Base-by-base conservation (phyloP, 2,888 invertebrate species). In the Drosophila prolongata region DNA sequence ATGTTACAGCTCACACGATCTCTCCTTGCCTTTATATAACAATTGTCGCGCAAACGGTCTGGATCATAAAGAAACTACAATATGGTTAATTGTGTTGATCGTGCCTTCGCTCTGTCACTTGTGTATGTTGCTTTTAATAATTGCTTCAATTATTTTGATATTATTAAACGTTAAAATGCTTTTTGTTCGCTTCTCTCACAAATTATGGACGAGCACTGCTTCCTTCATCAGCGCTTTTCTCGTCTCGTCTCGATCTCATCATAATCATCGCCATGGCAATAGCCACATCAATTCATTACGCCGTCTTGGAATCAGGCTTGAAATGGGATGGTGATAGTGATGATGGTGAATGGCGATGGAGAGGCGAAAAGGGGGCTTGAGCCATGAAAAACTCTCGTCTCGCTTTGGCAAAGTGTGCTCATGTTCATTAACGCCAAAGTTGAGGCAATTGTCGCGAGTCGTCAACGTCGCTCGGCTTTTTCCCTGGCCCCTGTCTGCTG, bases 361-460 rank as follows among this genome's bases (percentile, higher is more conserved):
- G 37, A 30, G 50, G 64, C 16, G 34, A 24, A 9, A 38, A 6
- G 14, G 10, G 42, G 70, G 44, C 61, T 53, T 54, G 61, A 37
- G 62, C 70, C 54, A 43, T 54, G 65, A 67, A 66, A 62, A 70
- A 72, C 55, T 56, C 55, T 70, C 58, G 69, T 42, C 38, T 43
- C 58, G 55, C 68, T 87, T 70, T 62, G 76, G 76, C 71, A 80
- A 87, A 85, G 85, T 87, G 85, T 87, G 89, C 85, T 86, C 85
- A 87, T 89, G 87, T 86, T 86, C 89, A 86, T 86, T 86, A 86
- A 89, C 87, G 89, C 89, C 87, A 86, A 86, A 89, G 87, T 81
- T 78, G 81, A 78, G 87, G 85, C 85, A 85, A 85, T 85, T 85
- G 89, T 89, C 81, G 85, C 69, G 64, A 66, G 75, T 69, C 40